Base-by-base conservation (phyloP, 2,888 invertebrate genomes). In the Heteropelma amictum region DNA sequence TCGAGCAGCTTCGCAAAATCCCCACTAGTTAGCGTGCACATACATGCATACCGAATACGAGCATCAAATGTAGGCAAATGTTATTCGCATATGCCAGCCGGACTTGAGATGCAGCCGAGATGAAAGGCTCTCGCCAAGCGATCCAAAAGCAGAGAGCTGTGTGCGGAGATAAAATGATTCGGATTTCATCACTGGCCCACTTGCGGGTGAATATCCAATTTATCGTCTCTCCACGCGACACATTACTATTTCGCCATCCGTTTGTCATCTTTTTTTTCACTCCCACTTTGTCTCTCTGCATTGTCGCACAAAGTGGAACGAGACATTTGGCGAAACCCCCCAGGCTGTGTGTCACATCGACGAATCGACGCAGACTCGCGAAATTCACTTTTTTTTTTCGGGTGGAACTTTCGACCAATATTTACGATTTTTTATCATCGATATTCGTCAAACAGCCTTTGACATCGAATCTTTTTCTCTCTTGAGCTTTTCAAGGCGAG, bases 11-110 rank as follows among this genome's bases (percentile, higher is more conserved):
- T 21, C 12, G 40, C 23, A 42, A 53, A 42, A 53, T 53, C 40
- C 14, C 23, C 60, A 33, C 51, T 12, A 23, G 38, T 21, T 8
- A 17, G 51, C 30, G 19, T 38, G n/a, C 17, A 38, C 17, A 23
- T 23, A 47, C 5, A 1, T 28, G 14, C 8, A 8, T 7, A 14
- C 26, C 26, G 23, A 12, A 38, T 35, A 12, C n/a, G 1, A n/a
- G 49, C 23, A 35, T 47, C 30, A 54, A 61, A 61, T 67, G 51
- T 61, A 61, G 49, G 54, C 54, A 68, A 68, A 72, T 68, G 53
- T 38, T 72, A 56, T 68, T 72, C 61, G 61, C 60, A 26, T 61
- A 61, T 61, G 60, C 56, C 7, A 40, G 49, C 8, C n/a, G 67
- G 53, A 45, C 35, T 72, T 61, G 60, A 67, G 60, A 40, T 28